Base-by-base conservation (phyloP, 2,113 vertebrate species). In the Motacilla alba region DNA sequence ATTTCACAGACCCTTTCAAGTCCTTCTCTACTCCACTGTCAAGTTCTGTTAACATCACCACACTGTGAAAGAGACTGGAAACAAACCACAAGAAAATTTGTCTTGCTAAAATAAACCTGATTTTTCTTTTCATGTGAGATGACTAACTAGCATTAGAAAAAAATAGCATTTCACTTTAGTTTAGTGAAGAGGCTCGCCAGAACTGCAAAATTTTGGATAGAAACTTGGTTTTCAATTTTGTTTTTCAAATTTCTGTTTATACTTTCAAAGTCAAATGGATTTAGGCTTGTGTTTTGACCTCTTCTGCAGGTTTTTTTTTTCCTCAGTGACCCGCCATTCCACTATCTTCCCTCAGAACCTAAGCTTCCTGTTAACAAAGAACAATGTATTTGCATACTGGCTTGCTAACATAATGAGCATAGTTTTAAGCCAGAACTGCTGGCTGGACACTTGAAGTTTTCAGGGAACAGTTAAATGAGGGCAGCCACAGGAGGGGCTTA, bases 21-120 rank as follows among this genome's bases (percentile, higher is more conserved):
- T 90, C 79, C 67, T 47, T 81, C 52, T 33, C 30, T 59, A 44
- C 60, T 58, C 67, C 66, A 18, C 28, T 89, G 72, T 95, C 86
- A 95, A 92, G 78, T 90, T 95, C 78, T 92, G 77, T 82, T 96
- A 96, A 59, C 60, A 72, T 66, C 81, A 89, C 47, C 66, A 83
- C 91, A 75, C 33, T 89, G 74, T 72, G 88, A 94, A 76, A 94
- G n/a, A 96, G 79, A 87, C 47, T 78, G 31, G 90, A 89, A 95
- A 95, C 74, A 97, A 96, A 79, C 26, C 59, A 90, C 87, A 86
- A 76, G 85, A 77, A 77, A 92, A 47, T 7, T 3, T 18, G 10
- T 64, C 89, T 97, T 94, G n/a, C 73, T 96, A 92, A 96, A 97
- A 93, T 81, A 95, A 96, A 89, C 41, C 35, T 63, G 27, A 39